Evolutionary conservation across 2,888 invertebrate species (phyloP).

Genomic region (Cabera pusaria): DNA sequence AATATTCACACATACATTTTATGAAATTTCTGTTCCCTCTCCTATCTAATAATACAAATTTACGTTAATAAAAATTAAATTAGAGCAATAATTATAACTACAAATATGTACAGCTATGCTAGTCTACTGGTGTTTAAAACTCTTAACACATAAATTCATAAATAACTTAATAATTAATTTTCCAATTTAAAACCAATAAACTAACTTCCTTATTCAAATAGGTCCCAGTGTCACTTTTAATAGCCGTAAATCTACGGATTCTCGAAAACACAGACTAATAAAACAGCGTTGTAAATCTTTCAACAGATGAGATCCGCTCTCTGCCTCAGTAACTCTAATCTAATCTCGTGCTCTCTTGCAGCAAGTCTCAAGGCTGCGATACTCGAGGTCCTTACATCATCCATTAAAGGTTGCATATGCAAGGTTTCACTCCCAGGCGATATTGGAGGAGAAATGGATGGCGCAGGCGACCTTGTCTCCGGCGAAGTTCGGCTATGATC

Average conservation of each 20-base stretch:
- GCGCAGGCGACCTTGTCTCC: constrained; percentile 59
- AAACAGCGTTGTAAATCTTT: constrained; percentile 12
- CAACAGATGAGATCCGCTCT: constrained; percentile 81
- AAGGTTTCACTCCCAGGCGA: constrained; percentile 78
- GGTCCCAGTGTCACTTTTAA: constrained; percentile 13
- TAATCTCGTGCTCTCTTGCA: constrained; percentile 94
- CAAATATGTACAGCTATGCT: constrained; percentile 3
- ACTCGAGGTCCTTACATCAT: constrained; percentile 92
- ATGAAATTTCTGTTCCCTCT: too few species aligned
- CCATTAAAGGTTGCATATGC: constrained; percentile 69
- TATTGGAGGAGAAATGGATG: constrained; percentile 80
- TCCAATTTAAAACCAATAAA: constrained; percentile 12
- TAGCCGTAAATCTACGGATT: constrained; percentile 14
- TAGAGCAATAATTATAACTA: too few species aligned
- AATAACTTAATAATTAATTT: constrained; percentile 18
- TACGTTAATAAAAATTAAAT: too few species aligned
- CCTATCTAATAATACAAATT: too few species aligned
- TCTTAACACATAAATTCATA: constrained; percentile 16
- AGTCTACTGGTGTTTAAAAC: constrained; percentile 7
- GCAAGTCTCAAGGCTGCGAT: constrained; percentile 93
- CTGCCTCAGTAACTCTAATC: constrained; percentile 91
- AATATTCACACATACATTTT: too few species aligned
- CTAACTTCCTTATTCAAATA: constrained; percentile 10
- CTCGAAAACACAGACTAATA: constrained; percentile 10
- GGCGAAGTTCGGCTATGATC: constrained; percentile 58